Percentiles rank a stretch among this genome's conserved stretches.
Conservation (phyloP, 2,113 vertebrate genomes). For the Ceratotherium simum region DNA sequence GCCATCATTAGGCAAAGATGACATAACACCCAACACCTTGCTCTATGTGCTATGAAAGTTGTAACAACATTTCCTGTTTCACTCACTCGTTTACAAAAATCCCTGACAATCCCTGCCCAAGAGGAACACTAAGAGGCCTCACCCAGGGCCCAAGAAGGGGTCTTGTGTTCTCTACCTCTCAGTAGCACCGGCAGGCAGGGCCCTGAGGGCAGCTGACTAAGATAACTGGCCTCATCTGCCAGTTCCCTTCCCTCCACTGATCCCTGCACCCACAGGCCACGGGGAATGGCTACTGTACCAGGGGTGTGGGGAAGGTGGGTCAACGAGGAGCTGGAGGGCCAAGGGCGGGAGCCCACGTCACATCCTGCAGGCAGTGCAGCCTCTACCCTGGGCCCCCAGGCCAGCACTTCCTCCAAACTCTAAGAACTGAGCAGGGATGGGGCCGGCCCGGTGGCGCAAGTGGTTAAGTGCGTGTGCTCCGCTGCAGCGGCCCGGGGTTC, state of each 20-base stretch:
- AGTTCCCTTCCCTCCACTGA: neutral
- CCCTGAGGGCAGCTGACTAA: neutral
- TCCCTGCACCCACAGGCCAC: neutral
- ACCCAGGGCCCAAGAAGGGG: neutral
- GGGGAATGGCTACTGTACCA: neutral
- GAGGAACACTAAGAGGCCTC: neutral
- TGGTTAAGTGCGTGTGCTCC: too few relatives aligned
- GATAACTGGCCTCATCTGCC: fast-evolving
- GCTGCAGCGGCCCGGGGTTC: too few relatives aligned
- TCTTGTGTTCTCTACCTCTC: neutral
- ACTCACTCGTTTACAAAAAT: neutral
- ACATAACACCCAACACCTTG: neutral
- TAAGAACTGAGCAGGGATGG: neutral
- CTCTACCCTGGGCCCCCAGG: neutral
- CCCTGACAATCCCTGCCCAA: neutral
- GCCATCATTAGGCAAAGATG: conserved; percentile 15
- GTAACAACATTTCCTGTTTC: neutral
- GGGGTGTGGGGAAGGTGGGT: too few relatives aligned
- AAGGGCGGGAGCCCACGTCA: too few relatives aligned
- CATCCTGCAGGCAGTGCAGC: neutral
- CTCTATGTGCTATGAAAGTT: neutral
- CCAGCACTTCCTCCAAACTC: neutral
- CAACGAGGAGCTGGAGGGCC: neutral
- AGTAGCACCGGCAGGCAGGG: neutral
- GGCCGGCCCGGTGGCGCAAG: too few relatives aligned